Evolutionary conservation across 2,888 invertebrate species (phyloP), one percentile per base, ranked within the genome.

Genomic region (Brassicogethes aeneus): DNA sequence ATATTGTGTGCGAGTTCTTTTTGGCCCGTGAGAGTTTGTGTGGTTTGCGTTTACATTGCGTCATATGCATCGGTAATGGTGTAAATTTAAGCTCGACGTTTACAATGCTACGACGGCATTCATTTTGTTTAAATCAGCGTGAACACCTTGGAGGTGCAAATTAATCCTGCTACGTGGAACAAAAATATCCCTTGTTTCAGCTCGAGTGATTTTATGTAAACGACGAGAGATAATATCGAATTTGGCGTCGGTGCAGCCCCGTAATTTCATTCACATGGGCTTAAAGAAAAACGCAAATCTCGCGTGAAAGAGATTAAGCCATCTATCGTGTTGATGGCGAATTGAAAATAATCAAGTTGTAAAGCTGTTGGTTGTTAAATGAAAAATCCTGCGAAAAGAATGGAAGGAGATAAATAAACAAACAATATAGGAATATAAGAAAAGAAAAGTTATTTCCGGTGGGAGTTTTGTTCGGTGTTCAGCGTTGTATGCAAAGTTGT

Each of bases 191-290:
- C 55, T 55, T 50, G 55, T 61, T 62, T 55, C 60, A 52, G 62
- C 61, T 60, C 56, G 60, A 63, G 54, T 56, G 62, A 56, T 60
- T 61, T 55, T 55, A 57, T 59, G 59, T 53, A 60, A 61, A 60
- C 56, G 52, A 57, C 49, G 51, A 50, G 58, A 55, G 56, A 50
- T 51, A 52, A 51, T 53, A 50, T 45, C 40, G 43, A 43, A 44
- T 41, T 37, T 15, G 15, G 37, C n/a, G n/a, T n/a, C n/a, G 37
- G 31, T 12, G 23, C 43, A 48, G 39, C 46, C 45, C 15, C 16
- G 33, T 34, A 34, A 15, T 34, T 29, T 14, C 13, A 34, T 39
- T 34, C 34, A 39, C 39, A 39, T 32, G n/a, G 29, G 37, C 29
- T 15, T 15, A 30, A 30, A 30, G 45, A 43, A 41, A 48, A 40